Percentiles rank a stretch among this genome's conserved stretches.
These are phyloP conservation scores for Macropodus opercularis DNA, from an alignment of 2,797 vertebrate genomes.

Conservation along the genomic window DNA sequence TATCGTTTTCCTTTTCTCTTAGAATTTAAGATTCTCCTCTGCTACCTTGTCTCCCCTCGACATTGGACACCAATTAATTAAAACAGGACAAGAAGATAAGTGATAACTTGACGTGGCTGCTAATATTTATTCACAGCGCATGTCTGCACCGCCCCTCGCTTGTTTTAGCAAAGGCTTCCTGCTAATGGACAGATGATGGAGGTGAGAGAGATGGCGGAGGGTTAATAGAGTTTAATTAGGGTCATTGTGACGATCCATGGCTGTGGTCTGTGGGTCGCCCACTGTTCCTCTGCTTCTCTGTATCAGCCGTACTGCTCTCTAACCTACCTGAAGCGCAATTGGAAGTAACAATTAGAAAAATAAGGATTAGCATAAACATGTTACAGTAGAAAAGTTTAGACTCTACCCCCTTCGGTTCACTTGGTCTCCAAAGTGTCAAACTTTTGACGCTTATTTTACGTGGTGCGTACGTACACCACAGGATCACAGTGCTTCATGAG, in stretches of 20 bases:
- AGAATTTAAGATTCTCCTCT: slow-evolving; percentile 69
- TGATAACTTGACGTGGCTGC: slow-evolving; percentile 12
- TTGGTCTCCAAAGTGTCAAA: too few species aligned
- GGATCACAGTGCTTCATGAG: too few species aligned
- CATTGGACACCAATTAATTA: slow-evolving; percentile 71
- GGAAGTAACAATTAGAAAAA: too few species aligned
- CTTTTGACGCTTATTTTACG: too few species aligned
- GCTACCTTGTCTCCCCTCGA: slow-evolving; percentile 56
- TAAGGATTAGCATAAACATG: too few species aligned
- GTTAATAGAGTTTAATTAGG: slow-evolving; percentile 67
- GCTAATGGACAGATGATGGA: slow-evolving; percentile 38
- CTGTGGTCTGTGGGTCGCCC: neutral
- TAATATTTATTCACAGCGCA: slow-evolving; percentile 47
- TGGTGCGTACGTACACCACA: too few species aligned
- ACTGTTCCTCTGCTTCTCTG: neutral
- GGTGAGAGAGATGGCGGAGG: slow-evolving; percentile 28
- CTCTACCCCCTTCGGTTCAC: too few species aligned
- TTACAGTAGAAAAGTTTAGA: too few species aligned
- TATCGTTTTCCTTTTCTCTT: slow-evolving; percentile 42
- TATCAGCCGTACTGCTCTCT: neutral
- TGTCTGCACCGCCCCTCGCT: neutral
- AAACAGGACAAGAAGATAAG: slow-evolving; percentile 40
- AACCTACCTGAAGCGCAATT: slow-evolving; percentile 3
- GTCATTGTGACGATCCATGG: slow-evolving; percentile 33
- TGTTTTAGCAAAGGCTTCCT: slow-evolving; percentile 24